Conservation (phyloP, 2,888 invertebrate genomes). For the Cheilosia impressa region DNA sequence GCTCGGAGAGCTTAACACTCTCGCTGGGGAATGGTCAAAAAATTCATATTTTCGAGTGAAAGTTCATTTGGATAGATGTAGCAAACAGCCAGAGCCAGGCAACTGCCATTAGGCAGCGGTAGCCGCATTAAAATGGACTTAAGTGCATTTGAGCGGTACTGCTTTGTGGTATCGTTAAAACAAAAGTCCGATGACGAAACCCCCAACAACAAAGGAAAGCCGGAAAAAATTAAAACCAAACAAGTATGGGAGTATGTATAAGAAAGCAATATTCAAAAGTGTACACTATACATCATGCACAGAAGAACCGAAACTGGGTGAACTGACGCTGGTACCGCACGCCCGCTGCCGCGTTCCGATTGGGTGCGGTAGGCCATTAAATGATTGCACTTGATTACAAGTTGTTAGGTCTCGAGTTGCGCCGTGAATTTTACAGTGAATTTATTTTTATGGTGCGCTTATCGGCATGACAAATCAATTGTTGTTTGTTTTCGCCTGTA, state of each 20-base stretch:
- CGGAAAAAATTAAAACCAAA: background rate
- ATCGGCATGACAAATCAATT: conserved; percentile 40
- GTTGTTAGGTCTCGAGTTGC: conserved; percentile 5
- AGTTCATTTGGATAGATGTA: conserved; percentile 30
- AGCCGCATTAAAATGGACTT: conserved; percentile 47
- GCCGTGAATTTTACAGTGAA: conserved; percentile 25
- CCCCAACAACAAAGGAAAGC: conserved; percentile 13
- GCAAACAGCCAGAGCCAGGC: conserved; percentile 18
- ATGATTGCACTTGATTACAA: conserved; percentile 46
- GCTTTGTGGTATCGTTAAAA: conserved; percentile 36
- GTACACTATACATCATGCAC: conserved; percentile 21
- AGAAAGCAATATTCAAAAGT: background rate
- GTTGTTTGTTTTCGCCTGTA: conserved; percentile 10
- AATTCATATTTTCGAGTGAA: conserved; percentile 45
- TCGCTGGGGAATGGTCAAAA: background rate
- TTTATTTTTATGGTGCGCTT: conserved; percentile 24
- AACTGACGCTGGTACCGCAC: background rate
- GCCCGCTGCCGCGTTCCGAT: background rate
- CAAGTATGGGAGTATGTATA: background rate
- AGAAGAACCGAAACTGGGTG: conserved; percentile 22
- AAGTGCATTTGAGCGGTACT: conserved; percentile 52
- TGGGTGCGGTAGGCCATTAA: conserved; percentile 50
- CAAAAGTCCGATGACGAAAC: conserved; percentile 25
- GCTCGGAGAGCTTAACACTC: background rate
- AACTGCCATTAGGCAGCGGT: conserved; percentile 39